Evolutionary conservation across 53 echinoderm and acorn worm genomes (phyloP).

Genomic region (Patiria pectinifera): DNA sequence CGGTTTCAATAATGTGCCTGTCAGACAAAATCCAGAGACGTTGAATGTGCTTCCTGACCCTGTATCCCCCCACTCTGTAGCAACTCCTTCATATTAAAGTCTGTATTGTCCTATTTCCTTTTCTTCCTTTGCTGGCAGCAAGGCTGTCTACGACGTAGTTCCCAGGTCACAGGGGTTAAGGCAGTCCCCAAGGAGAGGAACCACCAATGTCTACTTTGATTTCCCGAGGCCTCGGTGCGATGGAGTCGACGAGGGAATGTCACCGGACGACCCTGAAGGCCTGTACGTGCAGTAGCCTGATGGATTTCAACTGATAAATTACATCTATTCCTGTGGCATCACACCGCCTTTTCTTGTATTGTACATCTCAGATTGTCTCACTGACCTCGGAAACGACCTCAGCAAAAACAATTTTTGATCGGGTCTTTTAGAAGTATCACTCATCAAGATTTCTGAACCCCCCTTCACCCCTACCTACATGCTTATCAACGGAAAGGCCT

Average conservation of each 20-base stretch:
- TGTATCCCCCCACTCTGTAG: not conserved
- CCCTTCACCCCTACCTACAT: not conserved
- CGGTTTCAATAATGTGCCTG: not conserved
- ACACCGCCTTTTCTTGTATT: not conserved
- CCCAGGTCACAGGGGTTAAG: not conserved
- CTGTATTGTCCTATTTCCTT: not conserved
- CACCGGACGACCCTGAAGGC: conserved; percentile 16
- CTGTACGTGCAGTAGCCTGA: not conserved
- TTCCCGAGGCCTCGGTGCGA: conserved; percentile 10
- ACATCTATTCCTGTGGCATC: not conserved
- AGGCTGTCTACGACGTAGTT: not conserved
- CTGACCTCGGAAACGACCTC: not conserved
- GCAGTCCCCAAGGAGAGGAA: not conserved
- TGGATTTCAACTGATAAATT: not conserved
- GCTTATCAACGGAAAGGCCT: not conserved
- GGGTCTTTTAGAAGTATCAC: not conserved
- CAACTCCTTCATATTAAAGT: not conserved
- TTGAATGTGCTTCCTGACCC: not conserved
- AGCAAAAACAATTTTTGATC: not conserved
- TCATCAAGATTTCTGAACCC: not conserved
- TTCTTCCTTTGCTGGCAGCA: not conserved
- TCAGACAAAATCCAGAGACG: conserved; percentile 10
- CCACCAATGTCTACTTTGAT: conserved; percentile 32
- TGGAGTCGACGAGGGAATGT: not conserved
- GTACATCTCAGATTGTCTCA: not conserved